Conservation (phyloP, 2,113 vertebrate genomes). For the Lycaon pictus region DNA sequence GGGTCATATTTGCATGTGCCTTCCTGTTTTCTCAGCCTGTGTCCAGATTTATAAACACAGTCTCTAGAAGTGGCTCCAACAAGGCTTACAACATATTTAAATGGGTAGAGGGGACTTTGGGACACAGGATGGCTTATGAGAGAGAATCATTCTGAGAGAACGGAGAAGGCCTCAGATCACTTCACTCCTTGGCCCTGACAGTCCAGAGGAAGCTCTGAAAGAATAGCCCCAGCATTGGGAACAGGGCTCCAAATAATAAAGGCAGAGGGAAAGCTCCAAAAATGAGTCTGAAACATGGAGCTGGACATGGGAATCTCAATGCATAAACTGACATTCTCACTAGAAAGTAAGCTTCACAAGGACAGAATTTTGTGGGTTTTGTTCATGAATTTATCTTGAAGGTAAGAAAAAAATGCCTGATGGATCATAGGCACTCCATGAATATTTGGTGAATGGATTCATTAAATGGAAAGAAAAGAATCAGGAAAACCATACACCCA, state of each 20-base stretch:
- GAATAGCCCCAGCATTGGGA: background rate
- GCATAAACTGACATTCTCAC: background rate
- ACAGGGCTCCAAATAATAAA: background rate
- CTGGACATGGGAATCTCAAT: background rate
- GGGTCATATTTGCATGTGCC: background rate
- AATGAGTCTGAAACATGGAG: background rate
- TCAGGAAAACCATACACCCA: background rate
- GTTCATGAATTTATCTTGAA: background rate
- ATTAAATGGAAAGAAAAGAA: background rate
- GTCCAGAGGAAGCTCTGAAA: background rate
- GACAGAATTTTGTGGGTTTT: background rate
- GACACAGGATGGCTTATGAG: background rate
- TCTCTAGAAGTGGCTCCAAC: background rate
- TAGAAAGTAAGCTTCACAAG: background rate
- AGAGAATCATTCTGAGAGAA: background rate
- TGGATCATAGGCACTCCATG: background rate
- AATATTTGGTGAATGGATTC: conserved; percentile 19
- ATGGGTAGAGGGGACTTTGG: background rate
- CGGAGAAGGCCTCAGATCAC: background rate
- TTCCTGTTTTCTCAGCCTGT: background rate
- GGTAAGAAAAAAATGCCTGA: background rate
- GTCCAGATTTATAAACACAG: background rate
- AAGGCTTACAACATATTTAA: background rate
- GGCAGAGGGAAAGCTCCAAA: background rate
- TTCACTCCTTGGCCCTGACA: background rate